Evolutionary conservation across 2,888 invertebrate species (phyloP).

Genomic region (Eristalis pertinax): DNA sequence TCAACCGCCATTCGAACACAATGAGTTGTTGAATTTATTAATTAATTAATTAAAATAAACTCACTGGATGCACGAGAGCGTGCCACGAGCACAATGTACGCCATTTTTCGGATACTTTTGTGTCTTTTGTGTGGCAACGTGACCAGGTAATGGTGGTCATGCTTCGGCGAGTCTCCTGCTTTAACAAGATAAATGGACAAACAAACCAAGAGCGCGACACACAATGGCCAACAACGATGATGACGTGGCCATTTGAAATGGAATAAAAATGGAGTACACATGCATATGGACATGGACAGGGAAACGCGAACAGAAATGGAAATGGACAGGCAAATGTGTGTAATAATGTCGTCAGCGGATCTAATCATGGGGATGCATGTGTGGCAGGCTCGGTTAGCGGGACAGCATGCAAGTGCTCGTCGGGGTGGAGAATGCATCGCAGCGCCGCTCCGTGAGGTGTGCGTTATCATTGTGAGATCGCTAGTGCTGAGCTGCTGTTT

Average conservation of each 20-base stretch:
- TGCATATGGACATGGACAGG: too few species aligned
- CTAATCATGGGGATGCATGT: constrained; percentile 53
- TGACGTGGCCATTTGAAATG: constrained; percentile 6
- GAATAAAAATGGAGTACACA: constrained; percentile 4
- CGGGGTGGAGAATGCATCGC: not conserved
- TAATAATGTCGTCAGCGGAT: constrained; percentile 65
- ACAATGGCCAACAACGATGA: constrained; percentile 36
- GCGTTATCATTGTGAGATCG: constrained; percentile 60
- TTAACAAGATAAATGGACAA: constrained; percentile 62
- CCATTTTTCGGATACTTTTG: constrained; percentile 66
- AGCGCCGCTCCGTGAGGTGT: constrained; percentile 43
- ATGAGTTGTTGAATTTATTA: constrained; percentile 72
- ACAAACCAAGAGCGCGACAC: constrained; percentile 6
- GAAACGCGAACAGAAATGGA: constrained; percentile 31
- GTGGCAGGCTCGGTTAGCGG: constrained; percentile 16
- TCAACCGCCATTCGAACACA: constrained; percentile 42
- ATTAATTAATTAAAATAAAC: constrained; percentile 72
- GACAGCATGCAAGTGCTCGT: constrained; percentile 38
- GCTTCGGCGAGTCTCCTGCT: constrained; percentile 42
- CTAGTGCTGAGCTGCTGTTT: constrained; percentile 49
- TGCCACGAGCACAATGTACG: constrained; percentile 52
- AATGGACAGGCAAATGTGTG: constrained; percentile 31
- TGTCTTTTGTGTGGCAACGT: constrained; percentile 39
- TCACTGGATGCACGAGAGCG: constrained; percentile 56
- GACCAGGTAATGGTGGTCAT: constrained; percentile 52